These are phyloP conservation scores for Acanthurus lineatus DNA, from an alignment of 2,797 vertebrate genomes.

Conservation along the genomic window DNA sequence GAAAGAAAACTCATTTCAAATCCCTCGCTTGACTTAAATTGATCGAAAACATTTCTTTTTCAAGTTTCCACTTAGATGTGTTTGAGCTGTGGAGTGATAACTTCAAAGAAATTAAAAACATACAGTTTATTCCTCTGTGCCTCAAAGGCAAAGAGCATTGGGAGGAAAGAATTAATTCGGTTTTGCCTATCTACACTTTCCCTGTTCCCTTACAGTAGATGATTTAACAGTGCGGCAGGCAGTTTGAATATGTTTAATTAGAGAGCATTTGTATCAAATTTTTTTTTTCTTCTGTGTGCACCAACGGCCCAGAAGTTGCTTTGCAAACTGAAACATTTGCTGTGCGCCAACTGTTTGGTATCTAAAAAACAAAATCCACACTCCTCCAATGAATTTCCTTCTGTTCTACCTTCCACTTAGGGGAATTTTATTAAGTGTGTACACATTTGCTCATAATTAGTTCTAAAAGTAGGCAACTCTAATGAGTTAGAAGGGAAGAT, in stretches of 20 bases:
- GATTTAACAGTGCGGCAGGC: constrained; percentile 63
- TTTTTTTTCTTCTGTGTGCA: constrained; percentile 60
- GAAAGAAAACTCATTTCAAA: constrained; percentile 29
- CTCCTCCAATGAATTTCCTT: constrained; percentile 57
- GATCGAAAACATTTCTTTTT: constrained; percentile 70
- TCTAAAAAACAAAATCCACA: constrained; percentile 62
- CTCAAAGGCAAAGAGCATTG: constrained; percentile 75
- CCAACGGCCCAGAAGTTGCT: constrained; percentile 68
- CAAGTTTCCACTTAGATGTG: constrained; percentile 75
- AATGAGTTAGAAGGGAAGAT: constrained; percentile 61
- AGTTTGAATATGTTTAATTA: constrained; percentile 78
- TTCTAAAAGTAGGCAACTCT: constrained; percentile 68
- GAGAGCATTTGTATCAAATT: constrained; percentile 78
- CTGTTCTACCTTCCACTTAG: constrained; percentile 55
- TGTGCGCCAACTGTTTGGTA: constrained; percentile 58
- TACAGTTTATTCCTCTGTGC: constrained; percentile 73
- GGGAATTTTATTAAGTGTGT: constrained; percentile 77
- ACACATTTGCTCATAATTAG: constrained; percentile 80
- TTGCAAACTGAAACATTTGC: constrained; percentile 73
- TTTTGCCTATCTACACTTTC: constrained; percentile 72
- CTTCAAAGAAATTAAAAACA: constrained; percentile 80
- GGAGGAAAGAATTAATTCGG: constrained; percentile 66
- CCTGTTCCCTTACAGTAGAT: constrained; percentile 64
- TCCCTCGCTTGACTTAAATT: constrained; percentile 53
- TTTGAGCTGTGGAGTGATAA: constrained; percentile 65